phyloP scores from a whole-genome alignment of 2,797 vertebrate species.

The Pseudomugil tenellus region DNA sequence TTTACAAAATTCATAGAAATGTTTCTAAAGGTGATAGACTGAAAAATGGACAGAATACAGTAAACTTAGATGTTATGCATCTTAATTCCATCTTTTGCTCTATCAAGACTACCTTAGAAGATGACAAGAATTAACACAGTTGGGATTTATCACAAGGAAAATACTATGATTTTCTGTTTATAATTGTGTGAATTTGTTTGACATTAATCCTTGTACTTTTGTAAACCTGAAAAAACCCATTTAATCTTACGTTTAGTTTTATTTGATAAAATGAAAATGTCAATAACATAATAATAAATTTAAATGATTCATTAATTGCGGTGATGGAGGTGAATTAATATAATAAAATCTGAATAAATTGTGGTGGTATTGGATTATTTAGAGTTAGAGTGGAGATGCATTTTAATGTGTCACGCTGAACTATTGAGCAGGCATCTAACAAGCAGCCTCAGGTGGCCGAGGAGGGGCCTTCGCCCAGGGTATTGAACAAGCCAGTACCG shows the following conservation, averaged over 20 bases:
- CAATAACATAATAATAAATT: neutral
- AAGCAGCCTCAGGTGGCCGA: neutral
- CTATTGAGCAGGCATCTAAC: neutral
- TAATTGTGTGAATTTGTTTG: neutral
- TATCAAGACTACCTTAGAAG: neutral
- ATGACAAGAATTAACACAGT: neutral
- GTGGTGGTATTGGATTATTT: neutral
- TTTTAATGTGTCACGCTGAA: neutral
- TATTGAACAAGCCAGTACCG: neutral
- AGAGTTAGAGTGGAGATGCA: neutral
- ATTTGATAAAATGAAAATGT: neutral
- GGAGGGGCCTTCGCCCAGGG: neutral
- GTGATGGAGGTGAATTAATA: neutral
- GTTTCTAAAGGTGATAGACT: neutral
- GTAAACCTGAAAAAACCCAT: neutral
- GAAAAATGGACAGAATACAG: neutral
- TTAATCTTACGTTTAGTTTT: neutral
- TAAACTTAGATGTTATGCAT: neutral
- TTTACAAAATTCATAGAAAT: neutral
- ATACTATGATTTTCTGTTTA: neutral
- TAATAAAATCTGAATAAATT: neutral
- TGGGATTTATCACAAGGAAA: neutral
- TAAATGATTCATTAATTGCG: neutral
- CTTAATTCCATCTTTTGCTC: neutral
- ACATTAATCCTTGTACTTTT: neutral